phyloP scores from a whole-genome alignment of 2,888 invertebrate species.

The Malthinus flaveolus region DNA sequence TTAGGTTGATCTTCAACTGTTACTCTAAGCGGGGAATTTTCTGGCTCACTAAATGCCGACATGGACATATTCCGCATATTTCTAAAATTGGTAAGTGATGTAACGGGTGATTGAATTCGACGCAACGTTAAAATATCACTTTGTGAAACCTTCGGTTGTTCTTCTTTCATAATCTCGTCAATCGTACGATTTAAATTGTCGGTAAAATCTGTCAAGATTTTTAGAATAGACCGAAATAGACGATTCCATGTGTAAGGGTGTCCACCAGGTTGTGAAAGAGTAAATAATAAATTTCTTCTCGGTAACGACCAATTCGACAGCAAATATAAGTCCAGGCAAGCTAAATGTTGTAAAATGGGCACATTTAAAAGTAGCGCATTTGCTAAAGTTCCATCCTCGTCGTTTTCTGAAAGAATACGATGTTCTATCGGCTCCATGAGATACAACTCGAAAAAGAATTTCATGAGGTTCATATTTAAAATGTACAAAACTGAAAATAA shows the following conservation, averaged over 20 bases:
- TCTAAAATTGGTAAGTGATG: slow-evolving; percentile 31
- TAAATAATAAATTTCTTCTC: slow-evolving; percentile 69
- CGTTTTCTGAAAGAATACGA: slow-evolving; percentile 59
- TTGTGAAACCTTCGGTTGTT: slow-evolving; percentile 14
- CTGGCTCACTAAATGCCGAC: slow-evolving; percentile 22
- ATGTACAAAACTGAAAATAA: slow-evolving; percentile 70
- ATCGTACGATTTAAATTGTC: slow-evolving; percentile 60
- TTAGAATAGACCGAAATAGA: slow-evolving; percentile 66
- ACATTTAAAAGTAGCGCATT: slow-evolving; percentile 64
- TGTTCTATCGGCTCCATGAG: slow-evolving; percentile 73
- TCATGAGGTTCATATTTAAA: slow-evolving; percentile 71
- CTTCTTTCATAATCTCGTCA: slow-evolving; percentile 30
- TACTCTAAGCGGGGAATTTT: slow-evolving; percentile 20
- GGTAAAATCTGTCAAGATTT: slow-evolving; percentile 66
- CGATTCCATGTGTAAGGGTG: slow-evolving; percentile 88
- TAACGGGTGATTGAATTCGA: slow-evolving; percentile 9
- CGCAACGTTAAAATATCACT: background rate
- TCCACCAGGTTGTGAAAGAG: slow-evolving; percentile 79
- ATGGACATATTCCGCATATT: slow-evolving; percentile 48
- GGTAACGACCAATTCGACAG: slow-evolving; percentile 64
- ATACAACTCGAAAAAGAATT: slow-evolving; percentile 69
- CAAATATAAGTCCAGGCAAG: slow-evolving; percentile 72
- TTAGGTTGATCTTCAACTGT: no score
- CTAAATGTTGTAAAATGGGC: slow-evolving; percentile 75
- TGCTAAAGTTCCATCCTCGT: slow-evolving; percentile 58